Conservation (phyloP, 2,797 vertebrate genomes). For the Rhynchotus rufescens region DNA sequence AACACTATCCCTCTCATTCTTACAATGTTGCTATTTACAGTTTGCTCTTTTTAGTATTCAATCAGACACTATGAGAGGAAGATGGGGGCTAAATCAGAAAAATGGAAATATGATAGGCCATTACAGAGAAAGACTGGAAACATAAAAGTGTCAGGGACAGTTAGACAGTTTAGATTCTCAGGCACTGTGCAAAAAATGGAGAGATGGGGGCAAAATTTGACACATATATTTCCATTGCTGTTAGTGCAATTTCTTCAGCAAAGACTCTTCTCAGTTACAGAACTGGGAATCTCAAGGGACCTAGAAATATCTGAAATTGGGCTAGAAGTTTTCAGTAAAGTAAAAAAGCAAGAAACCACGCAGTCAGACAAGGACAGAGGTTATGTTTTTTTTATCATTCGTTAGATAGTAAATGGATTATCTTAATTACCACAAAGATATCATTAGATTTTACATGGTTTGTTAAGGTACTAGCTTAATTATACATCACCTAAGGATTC, state of each 20-base stretch:
- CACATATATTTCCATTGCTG: not conserved
- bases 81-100: not conserved
- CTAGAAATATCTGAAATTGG: not conserved
- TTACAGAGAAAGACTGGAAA: not conserved
- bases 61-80: not conserved
- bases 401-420: not conserved
- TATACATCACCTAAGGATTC: not conserved
- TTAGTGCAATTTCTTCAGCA: not conserved
- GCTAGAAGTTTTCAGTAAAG: not conserved
- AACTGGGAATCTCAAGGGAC: not conserved
- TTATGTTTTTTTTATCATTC: not conserved
- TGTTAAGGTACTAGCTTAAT: not conserved
- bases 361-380: not conserved
- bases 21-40: not conserved
- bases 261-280: not conserved
- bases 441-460: not conserved
- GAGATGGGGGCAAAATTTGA: not conserved
- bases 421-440: not conserved
- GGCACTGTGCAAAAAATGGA: not conserved
- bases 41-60: not conserved
- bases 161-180: not conserved
- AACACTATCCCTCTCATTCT: not conserved
- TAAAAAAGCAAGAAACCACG: not conserved
- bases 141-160: fast-evolving
- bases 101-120: not conserved